A percentile compares a stretch with the other conserved stretches of the same genome.
Conservation (phyloP, 2,113 vertebrate genomes). For the Cepphus grylle region DNA sequence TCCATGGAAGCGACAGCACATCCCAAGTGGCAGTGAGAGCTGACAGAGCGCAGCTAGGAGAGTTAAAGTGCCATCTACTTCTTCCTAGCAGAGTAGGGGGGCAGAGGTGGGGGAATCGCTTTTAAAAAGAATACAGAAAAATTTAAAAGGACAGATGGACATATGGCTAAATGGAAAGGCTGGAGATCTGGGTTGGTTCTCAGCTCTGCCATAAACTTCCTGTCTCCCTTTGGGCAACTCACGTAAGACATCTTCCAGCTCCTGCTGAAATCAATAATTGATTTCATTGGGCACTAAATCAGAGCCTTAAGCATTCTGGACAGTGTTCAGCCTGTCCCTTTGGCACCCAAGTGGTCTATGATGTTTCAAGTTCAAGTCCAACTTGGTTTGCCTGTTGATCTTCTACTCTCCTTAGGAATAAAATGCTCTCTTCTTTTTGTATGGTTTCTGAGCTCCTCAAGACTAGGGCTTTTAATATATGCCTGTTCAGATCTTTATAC, state of each 20-base stretch:
- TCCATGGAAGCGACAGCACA: conserved; percentile 71
- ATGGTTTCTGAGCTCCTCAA: not conserved
- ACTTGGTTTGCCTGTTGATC: not conserved
- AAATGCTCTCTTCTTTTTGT: not conserved
- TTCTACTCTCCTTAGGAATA: not conserved
- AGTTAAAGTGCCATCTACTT: conserved; percentile 48
- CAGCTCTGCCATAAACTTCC: not conserved
- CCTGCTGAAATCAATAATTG: conserved; percentile 28
- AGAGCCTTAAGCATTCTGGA: not conserved
- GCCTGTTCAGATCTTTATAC: not conserved
- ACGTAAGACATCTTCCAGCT: not conserved
- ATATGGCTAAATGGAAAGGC: not conserved
- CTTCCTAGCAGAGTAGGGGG: conserved; percentile 5
- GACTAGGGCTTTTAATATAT: not conserved
- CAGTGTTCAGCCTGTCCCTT: not conserved
- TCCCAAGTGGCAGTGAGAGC: conserved; percentile 67
- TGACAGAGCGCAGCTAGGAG: conserved; percentile 48
- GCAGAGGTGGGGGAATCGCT: not conserved
- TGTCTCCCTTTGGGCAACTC: not conserved
- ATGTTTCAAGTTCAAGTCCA: not conserved
- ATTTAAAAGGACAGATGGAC: conserved; percentile 12
- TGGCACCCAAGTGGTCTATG: not conserved
- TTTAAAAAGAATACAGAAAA: not conserved
- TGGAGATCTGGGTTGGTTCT: not conserved
- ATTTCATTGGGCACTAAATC: not conserved